Conservation (phyloP, 1,140 invertebrate species). For the Aphidius gifuensis region DNA sequence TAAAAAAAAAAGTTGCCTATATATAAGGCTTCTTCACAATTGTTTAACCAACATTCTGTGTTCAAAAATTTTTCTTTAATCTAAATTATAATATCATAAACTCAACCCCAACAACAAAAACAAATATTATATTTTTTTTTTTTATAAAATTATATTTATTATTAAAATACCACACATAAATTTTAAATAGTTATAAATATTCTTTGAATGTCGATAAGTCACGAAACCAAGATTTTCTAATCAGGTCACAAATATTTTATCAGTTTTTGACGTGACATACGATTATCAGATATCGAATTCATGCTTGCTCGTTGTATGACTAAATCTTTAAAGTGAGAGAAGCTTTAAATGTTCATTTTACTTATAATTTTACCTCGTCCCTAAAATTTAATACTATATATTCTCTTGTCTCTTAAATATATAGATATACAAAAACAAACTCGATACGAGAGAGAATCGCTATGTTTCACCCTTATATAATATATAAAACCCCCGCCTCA, state of each 20-base stretch:
- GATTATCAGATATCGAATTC: slow-evolving; percentile 31
- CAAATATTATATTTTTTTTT: neutral
- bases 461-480: neutral
- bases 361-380: neutral
- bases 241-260: slow-evolving; percentile 23
- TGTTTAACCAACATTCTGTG: no score
- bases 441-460: neutral
- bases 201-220: neutral
- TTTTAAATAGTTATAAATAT: no score
- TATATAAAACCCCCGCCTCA: no score
- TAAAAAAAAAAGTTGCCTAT: slow-evolving; percentile 19
- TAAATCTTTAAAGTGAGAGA: slow-evolving; percentile 15
- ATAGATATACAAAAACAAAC: neutral
- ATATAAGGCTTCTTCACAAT: neutral
- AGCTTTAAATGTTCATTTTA: neutral
- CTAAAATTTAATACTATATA: neutral
- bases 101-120: neutral
- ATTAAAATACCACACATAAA: no score
- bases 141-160: no score
- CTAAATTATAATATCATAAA: neutral
- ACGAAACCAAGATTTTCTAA: neutral
- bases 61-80: neutral
- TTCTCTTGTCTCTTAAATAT: slow-evolving; percentile 4
- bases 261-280: slow-evolving; percentile 26
- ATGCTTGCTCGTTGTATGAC: slow-evolving; percentile 23